Base-by-base conservation (phyloP, 2,888 invertebrate species). In the Cordilura impudica region DNA sequence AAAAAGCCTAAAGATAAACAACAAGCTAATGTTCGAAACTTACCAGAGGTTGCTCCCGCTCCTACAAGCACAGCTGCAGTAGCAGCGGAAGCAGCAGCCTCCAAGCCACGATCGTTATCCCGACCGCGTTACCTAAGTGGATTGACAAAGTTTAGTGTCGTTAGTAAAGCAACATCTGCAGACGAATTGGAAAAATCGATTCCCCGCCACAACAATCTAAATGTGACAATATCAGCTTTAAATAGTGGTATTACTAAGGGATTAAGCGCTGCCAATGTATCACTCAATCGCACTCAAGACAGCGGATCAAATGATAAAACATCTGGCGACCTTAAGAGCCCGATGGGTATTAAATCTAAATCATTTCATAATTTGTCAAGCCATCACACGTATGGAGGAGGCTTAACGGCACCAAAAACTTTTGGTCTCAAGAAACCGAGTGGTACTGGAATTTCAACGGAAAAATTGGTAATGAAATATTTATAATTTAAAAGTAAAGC, bases 341-440 rank as follows among this genome's bases (percentile, higher is more conserved):
- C 90, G 4, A 88, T 90, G 89, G 90, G 90, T 49, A 87, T 86
- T 16, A 90, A 90, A 83, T 88, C 90, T 5, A 90, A 90, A 76
- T 90, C 90, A 19, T 89, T 89, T 85, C 89, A 89, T 75, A 90
- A 90, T 81, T 82, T 90, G 73, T 81, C 83, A 8, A 82, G 78
- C 23, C 78, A 83, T 74, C 81, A 82, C 49, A 81, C 78, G 10
- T 79, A 66, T 49, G 67, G 35, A n/a, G 71, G 43, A 29, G 72
- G 71, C 6, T 26, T 72, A 23, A 19, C 39, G 16, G 70, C 54
- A 12, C 54, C 73, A 4, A 78, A 56, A 65, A 29, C 31, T 43
- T 77, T 72, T 53, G 82, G 81, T 12, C 58, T 82, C n/a, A 81
- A 54, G 19, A 81, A 81, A 73, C 80, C 77, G 49, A 76, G 49